A percentile compares a stretch with the other conserved stretches of the same genome.
Evolutionary conservation across 1,140 invertebrate genomes (phyloP).

Genomic region (Ceratina calcarata): DNA sequence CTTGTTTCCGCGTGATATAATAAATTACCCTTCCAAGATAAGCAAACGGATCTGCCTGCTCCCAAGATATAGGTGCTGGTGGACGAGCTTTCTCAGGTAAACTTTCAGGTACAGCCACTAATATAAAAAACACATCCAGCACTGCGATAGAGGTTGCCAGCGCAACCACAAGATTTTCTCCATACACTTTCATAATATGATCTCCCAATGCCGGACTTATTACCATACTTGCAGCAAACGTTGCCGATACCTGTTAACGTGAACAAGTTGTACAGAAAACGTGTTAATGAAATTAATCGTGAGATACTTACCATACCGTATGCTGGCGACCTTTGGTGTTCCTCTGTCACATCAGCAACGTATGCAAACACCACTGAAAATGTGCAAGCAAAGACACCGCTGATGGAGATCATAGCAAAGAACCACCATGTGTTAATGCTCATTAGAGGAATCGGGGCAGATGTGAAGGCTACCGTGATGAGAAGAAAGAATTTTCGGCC

Average conservation of each 20-base stretch:
- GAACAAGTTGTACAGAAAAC: not conserved
- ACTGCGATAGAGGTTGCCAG: slow-evolving; percentile 96
- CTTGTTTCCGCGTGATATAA: slow-evolving; percentile 1
- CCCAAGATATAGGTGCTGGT: slow-evolving; percentile 93
- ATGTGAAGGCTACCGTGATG: slow-evolving; percentile 99
- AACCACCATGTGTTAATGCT: slow-evolving; percentile 99
- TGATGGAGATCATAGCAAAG: slow-evolving; percentile 99
- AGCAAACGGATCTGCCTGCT: slow-evolving; percentile 98
- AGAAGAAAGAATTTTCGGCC: slow-evolving; percentile 98
- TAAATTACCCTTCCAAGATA: slow-evolving; percentile 81
- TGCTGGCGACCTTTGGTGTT: slow-evolving; percentile 95
- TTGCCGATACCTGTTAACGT: slow-evolving; percentile 90
- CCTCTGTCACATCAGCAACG: slow-evolving; percentile 99
- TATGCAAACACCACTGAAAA: slow-evolving; percentile 99
- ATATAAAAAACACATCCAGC: slow-evolving; percentile 98
- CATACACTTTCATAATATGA: slow-evolving; percentile 94
- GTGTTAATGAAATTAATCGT: slow-evolving; percentile 5
- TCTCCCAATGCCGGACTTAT: slow-evolving; percentile 98
- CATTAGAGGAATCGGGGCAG: slow-evolving; percentile 99
- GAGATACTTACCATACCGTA: slow-evolving; percentile 92
- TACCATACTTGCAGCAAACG: slow-evolving; percentile 98
- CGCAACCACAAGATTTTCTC: slow-evolving; percentile 96
- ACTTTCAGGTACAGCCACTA: slow-evolving; percentile 98
- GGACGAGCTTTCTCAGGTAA: slow-evolving; percentile 95
- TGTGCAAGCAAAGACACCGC: slow-evolving; percentile 98